Percentiles rank a stretch among this genome's conserved stretches.
Conservation (phyloP, 2,888 invertebrate genomes). For the Siphlonurus alternatus region DNA sequence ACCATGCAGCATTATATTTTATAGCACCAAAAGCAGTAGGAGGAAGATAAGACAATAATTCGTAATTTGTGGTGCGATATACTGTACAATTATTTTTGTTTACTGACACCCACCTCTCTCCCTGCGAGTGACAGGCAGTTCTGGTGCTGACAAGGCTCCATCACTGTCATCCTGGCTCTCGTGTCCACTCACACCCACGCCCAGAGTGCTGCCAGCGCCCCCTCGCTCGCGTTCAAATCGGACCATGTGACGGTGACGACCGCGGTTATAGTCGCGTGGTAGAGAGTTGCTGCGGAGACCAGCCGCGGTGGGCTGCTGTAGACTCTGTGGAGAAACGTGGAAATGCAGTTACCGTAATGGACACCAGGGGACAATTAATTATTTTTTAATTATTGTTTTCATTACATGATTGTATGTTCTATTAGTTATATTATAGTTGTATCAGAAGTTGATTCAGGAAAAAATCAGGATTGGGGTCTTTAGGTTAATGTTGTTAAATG, state of each 20-base stretch:
- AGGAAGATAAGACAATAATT: too few relatives aligned
- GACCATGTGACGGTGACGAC: constrained; percentile 17
- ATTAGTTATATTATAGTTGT: too few relatives aligned
- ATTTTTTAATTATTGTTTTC: too few relatives aligned
- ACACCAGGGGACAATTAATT: too few relatives aligned
- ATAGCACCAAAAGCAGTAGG: too few relatives aligned
- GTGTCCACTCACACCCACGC: constrained; percentile 23
- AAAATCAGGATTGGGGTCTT: too few relatives aligned
- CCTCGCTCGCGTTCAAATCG: constrained; percentile 23
- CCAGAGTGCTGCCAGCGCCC: constrained; percentile 15
- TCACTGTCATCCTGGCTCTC: constrained; percentile 59
- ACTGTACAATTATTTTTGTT: not conserved
- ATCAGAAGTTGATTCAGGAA: too few relatives aligned
- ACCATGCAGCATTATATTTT: too few relatives aligned
- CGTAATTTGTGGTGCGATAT: not conserved
- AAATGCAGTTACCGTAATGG: too few relatives aligned
- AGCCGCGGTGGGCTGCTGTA: constrained; percentile 3
- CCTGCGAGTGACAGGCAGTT: constrained; percentile 46
- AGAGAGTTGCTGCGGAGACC: constrained; percentile 24
- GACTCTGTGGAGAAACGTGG: not conserved
- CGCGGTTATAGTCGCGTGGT: constrained; percentile 19
- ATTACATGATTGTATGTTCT: too few relatives aligned
- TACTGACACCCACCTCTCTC: constrained; percentile 35
- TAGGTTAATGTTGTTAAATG: too few relatives aligned
- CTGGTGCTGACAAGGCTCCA: constrained; percentile 64